Base-by-base conservation (phyloP, 1,140 invertebrate species). In the Andrena cerasifolii region DNA sequence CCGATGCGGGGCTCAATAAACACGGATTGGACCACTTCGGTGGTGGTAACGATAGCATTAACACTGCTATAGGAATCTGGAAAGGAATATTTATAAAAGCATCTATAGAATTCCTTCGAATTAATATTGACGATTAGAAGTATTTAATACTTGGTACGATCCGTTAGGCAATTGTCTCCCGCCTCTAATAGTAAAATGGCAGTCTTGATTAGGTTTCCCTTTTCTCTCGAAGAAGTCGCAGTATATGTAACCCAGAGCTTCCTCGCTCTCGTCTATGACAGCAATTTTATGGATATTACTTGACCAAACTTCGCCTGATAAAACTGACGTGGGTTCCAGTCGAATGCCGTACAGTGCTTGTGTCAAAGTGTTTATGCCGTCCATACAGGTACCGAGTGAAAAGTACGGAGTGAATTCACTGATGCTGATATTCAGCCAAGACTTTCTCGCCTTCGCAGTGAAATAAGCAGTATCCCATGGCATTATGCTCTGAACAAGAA, bases 181-280 rank as follows among this genome's bases (percentile, higher is more conserved):
- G 21, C 99, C 99, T 88, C 96, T 96, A 78, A 99, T 99, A 0
- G 99, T 99, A 92, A 99, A 99, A 92, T 99, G 99, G 89, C 99
- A 99, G 90, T 99, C 99, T 94, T 99, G 98, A 93, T 98, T 96
- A 33, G 97, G 96, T 92, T 99, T 99, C 7, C 96, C 95, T 45
- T 93, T 87, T 66, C 99, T 94, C 89, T 98, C 96, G 90, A 97
- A 99, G 88, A 99, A 96, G 93, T 99, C 99, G 93, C 99, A 99
- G 91, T 99, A 99, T 87, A 99, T 99, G 87, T 98, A 95, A 0
- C 99, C 99, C 8, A 99, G 92, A 24, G 96, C 88, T 14, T 96
- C 96, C 86, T 98, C 96, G 2, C 88, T 94, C 75, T 96, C 95
- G 87, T 98, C 95, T 14, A 95, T 93, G 26, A 99, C 97, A 36